Conservation (phyloP, 30 jellyfish, hydroid and myxozoan genomes). For the Aurelia sp. region DNA sequence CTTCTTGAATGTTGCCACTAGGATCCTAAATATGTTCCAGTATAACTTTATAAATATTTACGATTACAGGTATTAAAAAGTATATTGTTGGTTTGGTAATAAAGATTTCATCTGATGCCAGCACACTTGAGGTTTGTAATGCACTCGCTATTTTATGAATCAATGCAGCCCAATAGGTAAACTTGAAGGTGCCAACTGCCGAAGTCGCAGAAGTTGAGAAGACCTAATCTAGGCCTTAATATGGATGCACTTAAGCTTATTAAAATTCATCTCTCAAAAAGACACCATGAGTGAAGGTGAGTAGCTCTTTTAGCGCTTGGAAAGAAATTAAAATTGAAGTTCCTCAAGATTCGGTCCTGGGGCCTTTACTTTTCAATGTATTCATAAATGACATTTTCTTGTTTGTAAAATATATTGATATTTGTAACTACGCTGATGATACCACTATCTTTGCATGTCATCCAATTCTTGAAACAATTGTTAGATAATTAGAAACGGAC, state of each 20-base stretch:
- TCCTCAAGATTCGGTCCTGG: too few species aligned
- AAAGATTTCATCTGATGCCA: slow-evolving; percentile 84
- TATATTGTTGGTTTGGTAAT: slow-evolving; percentile 92
- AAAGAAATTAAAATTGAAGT: too few species aligned
- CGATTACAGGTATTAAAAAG: slow-evolving; percentile 85
- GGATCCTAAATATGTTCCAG: too few species aligned
- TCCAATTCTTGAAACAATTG: slow-evolving; percentile 20
- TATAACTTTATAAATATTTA: not conserved
- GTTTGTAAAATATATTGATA: not conserved
- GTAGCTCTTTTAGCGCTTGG: too few species aligned
- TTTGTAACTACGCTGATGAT: slow-evolving; percentile 46
- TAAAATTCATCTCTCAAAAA: too few species aligned
- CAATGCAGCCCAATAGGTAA: too few species aligned
- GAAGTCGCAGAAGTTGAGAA: too few species aligned
- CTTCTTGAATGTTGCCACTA: too few species aligned
- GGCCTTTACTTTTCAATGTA: not conserved
- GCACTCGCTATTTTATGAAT: not conserved
- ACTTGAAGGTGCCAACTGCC: too few species aligned
- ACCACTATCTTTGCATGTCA: not conserved
- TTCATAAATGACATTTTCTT: not conserved
- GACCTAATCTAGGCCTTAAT: too few species aligned
- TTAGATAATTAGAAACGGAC: slow-evolving; percentile 38
- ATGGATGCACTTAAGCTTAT: too few species aligned
- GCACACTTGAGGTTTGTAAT: slow-evolving; percentile 80
- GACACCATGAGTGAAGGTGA: too few species aligned